Base-by-base conservation (phyloP, 2,113 vertebrate genomes). In the Brachypteracias leptosomus region DNA sequence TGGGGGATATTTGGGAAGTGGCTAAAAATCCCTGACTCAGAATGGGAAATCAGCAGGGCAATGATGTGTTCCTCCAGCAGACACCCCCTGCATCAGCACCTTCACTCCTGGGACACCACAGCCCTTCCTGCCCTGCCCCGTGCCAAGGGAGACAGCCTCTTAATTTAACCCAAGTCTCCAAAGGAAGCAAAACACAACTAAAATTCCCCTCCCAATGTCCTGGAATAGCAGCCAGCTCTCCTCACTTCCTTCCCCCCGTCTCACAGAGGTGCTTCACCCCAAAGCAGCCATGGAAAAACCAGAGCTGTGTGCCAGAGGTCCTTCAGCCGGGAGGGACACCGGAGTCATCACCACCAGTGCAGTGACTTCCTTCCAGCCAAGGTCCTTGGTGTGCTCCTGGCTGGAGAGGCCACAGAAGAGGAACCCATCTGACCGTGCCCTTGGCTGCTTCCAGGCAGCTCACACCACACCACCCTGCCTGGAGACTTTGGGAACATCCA, bases 211-310 rank as follows among this genome's bases (percentile, higher is more conserved):
- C 26, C n/a, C 24, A 12, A 29, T 9, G 21, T 26, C 70, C 54
- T 81, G 47, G 94, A 96, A 93, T 88, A 92, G 67, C 68, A 93
- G 65, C 70, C 72, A 78, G n/a, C 18, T 77, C 55, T 81, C 81
- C 65, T 59, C 77, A 20, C 47, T 86, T 94, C 77, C 89, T 91
- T 87, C 77, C 78, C 40, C 63, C 54, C 61, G 16, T 63, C 68
- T 79, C 35, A 83, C 26, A 46, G 38, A 88, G 35, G 59, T 81
- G 57, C 63, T 92, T 94, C 68, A 95, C 47, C 61, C 35, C 38
- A 40, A 54, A 92, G 65, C 31, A 29, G 77, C 59, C 1, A 0
- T 16, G 61, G 47, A 78, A 85, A 94, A 94, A 92, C 16, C 81
- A 36, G 26, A 91, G 25, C 44, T 67, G 8, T 46, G 31, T 86